phyloP scores from a whole-genome alignment of 2,113 vertebrate genomes.

The Misgurnus anguillicaudatus region DNA sequence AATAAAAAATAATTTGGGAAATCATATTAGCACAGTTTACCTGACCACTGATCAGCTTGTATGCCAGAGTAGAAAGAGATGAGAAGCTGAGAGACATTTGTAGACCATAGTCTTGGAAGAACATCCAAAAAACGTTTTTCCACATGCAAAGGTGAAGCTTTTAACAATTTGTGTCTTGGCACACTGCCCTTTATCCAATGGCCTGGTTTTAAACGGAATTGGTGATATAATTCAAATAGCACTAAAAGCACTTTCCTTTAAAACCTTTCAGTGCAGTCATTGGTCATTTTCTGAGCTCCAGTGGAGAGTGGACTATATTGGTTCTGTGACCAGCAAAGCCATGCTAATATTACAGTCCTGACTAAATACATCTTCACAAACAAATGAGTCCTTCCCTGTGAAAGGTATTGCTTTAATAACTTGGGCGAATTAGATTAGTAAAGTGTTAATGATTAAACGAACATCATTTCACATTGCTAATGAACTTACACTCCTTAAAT shows the following conservation, averaged over 20 bases:
- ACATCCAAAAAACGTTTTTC: neutral
- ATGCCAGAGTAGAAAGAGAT: neutral
- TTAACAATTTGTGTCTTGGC: constrained; percentile 1
- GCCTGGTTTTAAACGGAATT: constrained; percentile 17
- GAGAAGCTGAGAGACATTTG: neutral
- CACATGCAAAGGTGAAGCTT: constrained; percentile 13
- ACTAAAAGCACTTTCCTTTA: constrained; percentile 20
- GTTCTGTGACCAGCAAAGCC: constrained; percentile 1
- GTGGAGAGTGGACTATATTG: neutral
- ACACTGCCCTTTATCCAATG: constrained; percentile 5
- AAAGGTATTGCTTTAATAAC: neutral
- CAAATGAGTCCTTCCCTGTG: neutral
- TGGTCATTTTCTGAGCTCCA: constrained; percentile 24
- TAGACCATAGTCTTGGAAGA: neutral
- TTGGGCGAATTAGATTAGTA: neutral
- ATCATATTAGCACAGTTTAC: constrained; percentile 48
- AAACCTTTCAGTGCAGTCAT: constrained; percentile 16
- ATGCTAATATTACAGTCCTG: constrained; percentile 14
- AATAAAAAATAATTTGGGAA: constrained; percentile 36
- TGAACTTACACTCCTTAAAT: no score
- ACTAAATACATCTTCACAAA: constrained; percentile 15
- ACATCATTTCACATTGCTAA: no score
- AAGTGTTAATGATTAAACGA: neutral
- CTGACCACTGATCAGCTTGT: constrained; percentile 32
- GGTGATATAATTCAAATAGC: constrained; percentile 2